Percentiles rank a stretch among this genome's conserved stretches.
These are phyloP conservation scores for Galeopsomyia nigrocyanea DNA, from an alignment of 2,888 invertebrate genomes.

Conservation along the genomic window DNA sequence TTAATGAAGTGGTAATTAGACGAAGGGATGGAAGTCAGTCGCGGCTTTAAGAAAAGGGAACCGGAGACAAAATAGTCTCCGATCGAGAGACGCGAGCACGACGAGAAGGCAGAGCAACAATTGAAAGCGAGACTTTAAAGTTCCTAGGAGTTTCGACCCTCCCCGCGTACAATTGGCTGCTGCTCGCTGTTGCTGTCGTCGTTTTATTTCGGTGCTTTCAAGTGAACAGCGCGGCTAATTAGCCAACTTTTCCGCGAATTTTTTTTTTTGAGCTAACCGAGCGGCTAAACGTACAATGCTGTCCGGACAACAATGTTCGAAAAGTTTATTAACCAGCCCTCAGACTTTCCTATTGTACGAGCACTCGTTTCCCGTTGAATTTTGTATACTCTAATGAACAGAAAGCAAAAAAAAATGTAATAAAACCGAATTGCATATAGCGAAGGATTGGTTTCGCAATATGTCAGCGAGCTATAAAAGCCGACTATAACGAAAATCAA, in stretches of 20 bases:
- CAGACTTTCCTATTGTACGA: neutral
- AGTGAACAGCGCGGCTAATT: no score
- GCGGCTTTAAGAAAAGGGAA: neutral
- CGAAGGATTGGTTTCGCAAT: conserved; percentile 4
- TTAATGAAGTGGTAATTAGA: conserved; percentile 44
- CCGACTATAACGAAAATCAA: conserved; percentile 41
- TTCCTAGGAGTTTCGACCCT: conserved; percentile 4
- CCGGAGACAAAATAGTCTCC: neutral
- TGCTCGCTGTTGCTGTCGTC: neutral
- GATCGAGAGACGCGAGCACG: neutral
- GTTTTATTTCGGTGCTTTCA: conserved; percentile 4
- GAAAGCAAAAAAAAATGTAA: neutral
- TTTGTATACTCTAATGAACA: neutral
- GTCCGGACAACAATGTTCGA: no score
- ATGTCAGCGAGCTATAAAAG: conserved; percentile 11
- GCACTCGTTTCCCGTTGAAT: neutral
- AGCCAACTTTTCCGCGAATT: no score
- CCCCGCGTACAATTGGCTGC: no score
- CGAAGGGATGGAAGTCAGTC: conserved; percentile 8
- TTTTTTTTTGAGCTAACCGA: no score
- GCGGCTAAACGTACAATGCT: no score
- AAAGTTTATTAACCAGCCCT: no score
- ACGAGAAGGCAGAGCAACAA: conserved; percentile 24
- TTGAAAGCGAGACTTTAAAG: conserved; percentile 32
- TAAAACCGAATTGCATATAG: no score